phyloP scores from a whole-genome alignment of 2,888 invertebrate genomes.

The Athetis lepigone region DNA sequence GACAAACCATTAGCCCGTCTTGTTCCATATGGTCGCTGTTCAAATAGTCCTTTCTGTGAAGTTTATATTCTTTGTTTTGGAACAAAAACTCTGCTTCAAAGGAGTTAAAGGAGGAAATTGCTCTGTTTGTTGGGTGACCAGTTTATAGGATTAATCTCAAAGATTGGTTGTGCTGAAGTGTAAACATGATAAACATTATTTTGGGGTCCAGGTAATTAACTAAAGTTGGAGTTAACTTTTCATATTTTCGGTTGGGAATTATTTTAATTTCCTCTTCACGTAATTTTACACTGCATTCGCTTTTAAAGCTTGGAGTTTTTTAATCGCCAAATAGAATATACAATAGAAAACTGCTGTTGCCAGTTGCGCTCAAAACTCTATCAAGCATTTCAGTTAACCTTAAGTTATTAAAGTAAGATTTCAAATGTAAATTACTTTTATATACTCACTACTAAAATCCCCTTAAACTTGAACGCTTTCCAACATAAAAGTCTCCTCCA shows the following conservation, averaged over 20 bases:
- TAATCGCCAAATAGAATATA: no score
- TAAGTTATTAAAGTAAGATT: no score
- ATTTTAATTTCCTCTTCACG: neutral
- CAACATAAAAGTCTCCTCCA: constrained; percentile 26
- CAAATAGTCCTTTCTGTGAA: constrained; percentile 36
- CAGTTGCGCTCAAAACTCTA: no score
- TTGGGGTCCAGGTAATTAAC: neutral
- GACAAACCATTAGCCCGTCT: constrained; percentile 40
- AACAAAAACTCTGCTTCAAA: constrained; percentile 22
- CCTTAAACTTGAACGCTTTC: constrained; percentile 5
- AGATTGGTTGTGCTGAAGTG: neutral
- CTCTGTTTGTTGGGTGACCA: neutral
- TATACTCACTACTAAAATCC: no score
- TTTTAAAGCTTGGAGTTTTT: no score
- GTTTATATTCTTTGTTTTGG: constrained; percentile 37
- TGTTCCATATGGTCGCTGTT: constrained; percentile 24
- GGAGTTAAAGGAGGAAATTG: constrained; percentile 16
- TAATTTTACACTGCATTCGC: no score
- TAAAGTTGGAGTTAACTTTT: neutral
- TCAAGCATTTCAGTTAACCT: no score
- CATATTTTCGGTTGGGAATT: neutral
- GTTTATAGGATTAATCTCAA: neutral
- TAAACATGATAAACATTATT: neutral
- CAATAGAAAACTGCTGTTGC: no score
- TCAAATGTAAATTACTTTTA: no score